Conservation (phyloP, 2,113 vertebrate species). For the Pampusana beccarii region DNA sequence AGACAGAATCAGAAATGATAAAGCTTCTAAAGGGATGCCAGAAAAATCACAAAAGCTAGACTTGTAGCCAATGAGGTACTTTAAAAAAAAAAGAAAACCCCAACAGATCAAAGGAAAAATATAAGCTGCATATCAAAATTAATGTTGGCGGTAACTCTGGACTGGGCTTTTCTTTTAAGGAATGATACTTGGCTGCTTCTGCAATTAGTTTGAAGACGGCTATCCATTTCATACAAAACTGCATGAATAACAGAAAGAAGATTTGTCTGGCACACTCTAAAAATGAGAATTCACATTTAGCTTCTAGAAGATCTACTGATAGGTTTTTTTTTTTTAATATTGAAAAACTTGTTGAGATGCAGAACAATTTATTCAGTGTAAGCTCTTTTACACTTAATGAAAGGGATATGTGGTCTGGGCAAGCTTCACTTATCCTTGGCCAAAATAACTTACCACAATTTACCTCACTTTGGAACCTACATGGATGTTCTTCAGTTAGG, state of each 20-base stretch:
- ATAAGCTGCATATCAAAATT: constrained; percentile 24
- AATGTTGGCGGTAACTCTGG: not conserved
- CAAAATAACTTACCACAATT: constrained; percentile 46
- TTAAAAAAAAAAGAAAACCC: not conserved
- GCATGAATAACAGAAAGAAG: not conserved
- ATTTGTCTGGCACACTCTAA: not conserved
- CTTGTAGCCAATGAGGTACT: not conserved
- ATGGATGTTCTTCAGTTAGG: not conserved
- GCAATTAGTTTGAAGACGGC: not conserved
- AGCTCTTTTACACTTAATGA: constrained; percentile 24
- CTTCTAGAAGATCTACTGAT: not conserved
- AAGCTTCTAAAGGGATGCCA: constrained; percentile 56
- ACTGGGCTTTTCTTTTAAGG: not conserved
- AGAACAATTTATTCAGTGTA: constrained; percentile 33
- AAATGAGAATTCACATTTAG: not conserved
- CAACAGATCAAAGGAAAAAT: constrained; percentile 46
- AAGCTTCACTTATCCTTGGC: constrained; percentile 18
- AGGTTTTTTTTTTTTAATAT: not conserved
- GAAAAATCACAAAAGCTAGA: constrained; percentile 53
- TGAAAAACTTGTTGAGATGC: constrained; percentile 22
- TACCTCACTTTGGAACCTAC: constrained; percentile 32
- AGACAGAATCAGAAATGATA: constrained; percentile 57
- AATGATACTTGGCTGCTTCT: constrained; percentile 7
- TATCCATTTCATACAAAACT: not conserved
- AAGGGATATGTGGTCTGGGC: constrained; percentile 28